phyloP scores from a whole-genome alignment of 1,140 invertebrate genomes.

The Papilio dardanus region DNA sequence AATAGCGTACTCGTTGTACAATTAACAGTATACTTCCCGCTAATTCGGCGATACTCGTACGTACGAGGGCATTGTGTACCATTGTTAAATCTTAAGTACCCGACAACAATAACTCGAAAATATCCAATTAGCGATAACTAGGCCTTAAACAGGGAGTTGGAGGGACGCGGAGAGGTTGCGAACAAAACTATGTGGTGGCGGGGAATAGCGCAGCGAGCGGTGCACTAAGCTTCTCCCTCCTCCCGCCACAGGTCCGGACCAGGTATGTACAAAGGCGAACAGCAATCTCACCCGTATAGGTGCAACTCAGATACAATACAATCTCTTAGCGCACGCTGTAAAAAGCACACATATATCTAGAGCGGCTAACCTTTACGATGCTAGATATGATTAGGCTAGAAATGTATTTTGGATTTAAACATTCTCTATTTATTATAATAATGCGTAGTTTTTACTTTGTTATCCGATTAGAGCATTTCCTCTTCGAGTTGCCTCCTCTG shows the following conservation, averaged over 20 bases:
- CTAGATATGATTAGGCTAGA: background rate
- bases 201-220: slow-evolving; percentile 56
- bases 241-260: slow-evolving; percentile 38
- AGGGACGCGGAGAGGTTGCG: slow-evolving; percentile 59
- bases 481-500: no score
- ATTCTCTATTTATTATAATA: background rate
- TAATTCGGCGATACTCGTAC: slow-evolving; percentile 37
- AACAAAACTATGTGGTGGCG: slow-evolving; percentile 69
- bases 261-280: slow-evolving; percentile 55
- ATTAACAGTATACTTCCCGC: background rate
- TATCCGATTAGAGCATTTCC: no score
- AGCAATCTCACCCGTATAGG: slow-evolving; percentile 59
- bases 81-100: slow-evolving; percentile 45
- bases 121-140: slow-evolving; percentile 66
- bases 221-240: slow-evolving; percentile 42
- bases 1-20: slow-evolving; percentile 1
- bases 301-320: slow-evolving; percentile 33
- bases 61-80: slow-evolving; percentile 38
- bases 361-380: background rate
- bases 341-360: background rate
- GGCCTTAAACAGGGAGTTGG: slow-evolving; percentile 59
- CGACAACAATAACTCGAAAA: slow-evolving; percentile 53
- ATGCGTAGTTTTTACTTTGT: background rate
- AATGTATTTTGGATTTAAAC: background rate
- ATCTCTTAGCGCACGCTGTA: slow-evolving; percentile 19